Evolutionary conservation across 1,140 invertebrate genomes (phyloP), one percentile per base, ranked within the genome.

Genomic region (Anoplolepis gracilipes): DNA sequence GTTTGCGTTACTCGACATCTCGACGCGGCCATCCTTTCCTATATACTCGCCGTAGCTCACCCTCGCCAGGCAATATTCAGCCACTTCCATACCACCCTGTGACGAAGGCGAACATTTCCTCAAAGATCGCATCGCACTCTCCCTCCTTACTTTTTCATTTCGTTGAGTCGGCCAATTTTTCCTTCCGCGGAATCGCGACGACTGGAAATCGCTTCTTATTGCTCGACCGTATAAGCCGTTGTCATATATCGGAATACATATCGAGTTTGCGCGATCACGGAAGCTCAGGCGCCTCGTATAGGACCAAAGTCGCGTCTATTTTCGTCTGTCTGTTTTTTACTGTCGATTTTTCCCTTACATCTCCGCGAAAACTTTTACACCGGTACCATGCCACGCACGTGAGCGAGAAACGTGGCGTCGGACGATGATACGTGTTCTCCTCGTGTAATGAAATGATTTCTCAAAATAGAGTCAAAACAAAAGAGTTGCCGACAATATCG

Each of bases 1-100:
- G 53, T 61, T 82, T 72, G 53, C 78, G 53, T 81, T 73, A 73
- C 67, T 59, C 25, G 67, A 72, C 28, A 73, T 82, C 53, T 61
- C 53, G 53, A 53, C 65, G 42, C 65, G 42, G 10, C 64, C 39
- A 73, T 82, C 36, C 78, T 72, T 82, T 82, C 61, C 67, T 53
- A 59, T 72, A 57, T 30, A 82, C 53, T 73, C 53, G 39, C 33
- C 6, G 67, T 30, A 19, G 25, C 67, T 70, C 28, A 28, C 53
- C 28, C 46, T 53, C 69, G 67, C 22, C 16, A n/a, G 16, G 77
- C 25, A 46, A 25, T 33, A 72, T 59, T 59, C 65, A 42, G 28
- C 36, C 53, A 16, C 28, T 19, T 49, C 46, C 46, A 49, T 22
- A 55, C 16, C 16, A 73, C 30, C n/a, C 72, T 19, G 30, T 30